Percentiles rank a stretch among this genome's conserved stretches.
These are phyloP conservation scores for Philereme transversata DNA, from an alignment of 2,888 invertebrate species.

Conservation along the genomic window DNA sequence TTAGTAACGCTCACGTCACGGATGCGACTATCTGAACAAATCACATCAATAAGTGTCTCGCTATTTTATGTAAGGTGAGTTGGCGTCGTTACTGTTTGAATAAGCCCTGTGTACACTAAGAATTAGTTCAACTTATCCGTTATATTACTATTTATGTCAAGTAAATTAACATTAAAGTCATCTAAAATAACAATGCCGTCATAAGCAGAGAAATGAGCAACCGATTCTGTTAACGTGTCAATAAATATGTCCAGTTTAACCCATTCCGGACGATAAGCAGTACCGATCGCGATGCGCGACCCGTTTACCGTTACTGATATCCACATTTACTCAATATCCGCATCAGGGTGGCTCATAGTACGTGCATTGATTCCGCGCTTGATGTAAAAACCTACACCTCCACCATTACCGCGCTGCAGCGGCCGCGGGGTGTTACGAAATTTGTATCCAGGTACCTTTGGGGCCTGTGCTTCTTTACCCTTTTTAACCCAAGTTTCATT, in stretches of 20 bases:
- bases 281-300: constrained; percentile 4
- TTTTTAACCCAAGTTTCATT: too few species aligned
- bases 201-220: background rate
- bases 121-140: background rate
- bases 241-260: background rate
- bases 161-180: constrained; percentile 2
- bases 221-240: background rate
- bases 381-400: too few species aligned
- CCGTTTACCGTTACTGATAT: too few species aligned
- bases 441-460: too few species aligned
- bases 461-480: too few species aligned
- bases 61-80: background rate
- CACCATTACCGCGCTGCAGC: too few species aligned
- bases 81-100: background rate
- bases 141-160: background rate
- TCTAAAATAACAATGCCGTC: background rate
- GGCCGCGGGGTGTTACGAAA: too few species aligned
- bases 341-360: too few species aligned
- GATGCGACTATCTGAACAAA: background rate
- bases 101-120: background rate
- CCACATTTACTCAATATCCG: too few species aligned
- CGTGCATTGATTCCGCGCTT: too few species aligned
- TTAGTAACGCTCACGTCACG: too few species aligned
- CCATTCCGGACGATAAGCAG: constrained; percentile 2
- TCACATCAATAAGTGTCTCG: constrained; percentile 2